These are phyloP conservation scores for Nautilus pompilius DNA, from an alignment of 1,140 invertebrate genomes.

Conservation along the genomic window DNA sequence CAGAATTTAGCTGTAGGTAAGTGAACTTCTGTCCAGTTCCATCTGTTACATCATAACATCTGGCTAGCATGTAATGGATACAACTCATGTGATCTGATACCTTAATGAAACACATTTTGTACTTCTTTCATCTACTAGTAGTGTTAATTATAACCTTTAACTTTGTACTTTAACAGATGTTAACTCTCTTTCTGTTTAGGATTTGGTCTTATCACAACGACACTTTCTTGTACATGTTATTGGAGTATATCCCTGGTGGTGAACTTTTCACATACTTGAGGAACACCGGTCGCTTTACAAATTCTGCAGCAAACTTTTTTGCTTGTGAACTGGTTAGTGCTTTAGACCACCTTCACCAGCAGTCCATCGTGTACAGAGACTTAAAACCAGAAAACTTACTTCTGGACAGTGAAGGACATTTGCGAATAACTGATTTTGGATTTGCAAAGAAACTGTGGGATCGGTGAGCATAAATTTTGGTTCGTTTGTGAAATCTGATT, in stretches of 20 bases:
- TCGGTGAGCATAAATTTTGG: conserved; percentile 56
- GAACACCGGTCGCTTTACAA: conserved; percentile 85
- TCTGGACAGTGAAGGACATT: conserved; percentile 85
- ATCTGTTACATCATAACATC: too few species aligned
- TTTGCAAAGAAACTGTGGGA: conserved; percentile 93
- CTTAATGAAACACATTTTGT: too few species aligned
- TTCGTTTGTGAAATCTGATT: background rate
- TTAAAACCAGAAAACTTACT: conserved; percentile 91
- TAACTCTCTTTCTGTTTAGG: conserved; percentile 64
- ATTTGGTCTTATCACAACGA: conserved; percentile 86
- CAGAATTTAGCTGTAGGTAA: too few species aligned
- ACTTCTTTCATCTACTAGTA: too few species aligned
- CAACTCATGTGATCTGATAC: too few species aligned
- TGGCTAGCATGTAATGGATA: too few species aligned
- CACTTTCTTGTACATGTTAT: conserved; percentile 82
- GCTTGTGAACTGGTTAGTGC: conserved; percentile 90
- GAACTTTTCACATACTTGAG: conserved; percentile 94
- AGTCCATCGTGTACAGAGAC: conserved; percentile 57
- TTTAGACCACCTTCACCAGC: conserved; percentile 83
- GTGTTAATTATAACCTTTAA: too few species aligned
- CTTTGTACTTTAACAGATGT: too few species aligned
- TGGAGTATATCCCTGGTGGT: conserved; percentile 86
- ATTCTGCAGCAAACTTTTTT: conserved; percentile 86
- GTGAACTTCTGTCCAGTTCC: too few species aligned
- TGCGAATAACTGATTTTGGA: conserved; percentile 97